Base-by-base conservation (phyloP, 1,140 invertebrate species). In the Drosophila albomicans region DNA sequence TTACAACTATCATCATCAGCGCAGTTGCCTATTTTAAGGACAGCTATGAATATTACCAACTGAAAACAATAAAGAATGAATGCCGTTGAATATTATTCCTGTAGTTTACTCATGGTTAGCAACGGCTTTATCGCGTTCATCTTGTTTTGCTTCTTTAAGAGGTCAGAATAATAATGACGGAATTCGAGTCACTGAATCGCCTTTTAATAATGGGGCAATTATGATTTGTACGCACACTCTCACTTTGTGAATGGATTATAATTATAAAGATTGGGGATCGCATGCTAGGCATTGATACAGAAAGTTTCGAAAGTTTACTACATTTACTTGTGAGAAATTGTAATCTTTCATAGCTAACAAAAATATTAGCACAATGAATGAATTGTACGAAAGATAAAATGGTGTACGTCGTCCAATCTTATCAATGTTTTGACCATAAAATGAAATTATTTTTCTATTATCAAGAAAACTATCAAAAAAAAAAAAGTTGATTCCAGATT, bases 261-360 rank as follows among this genome's bases (percentile, higher is more conserved):
- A 13, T 20, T 11, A 69, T 74, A 74, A 69, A 74, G 71, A 74
- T 74, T 41, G 35, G 8, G 35, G 8, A 63, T 52, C n/a, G 11
- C 5, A 32, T 25, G 75, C 66, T 75, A 46, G 76, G 35, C 81
- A 84, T 68, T 65, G 62, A 65, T 56, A 35, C 20, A 16, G 28
- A 76, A 64, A 64, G 20, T 30, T 25, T 35, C 45, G 45, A 3
- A 7, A 20, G 43, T 49, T 66, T 73, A 64, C 38, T 64, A 52
- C 52, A 46, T 35, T 43, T 72, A 72, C 51, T 10, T 57, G 32
- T 25, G 20, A 25, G 20, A 25, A 25, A 25, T 4, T 25, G 20
- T 25, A 25, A 20, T 2, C 16, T 16, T 16, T 16, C 20, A 25
- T 25, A 0, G 20, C 20, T 0, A 25, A 25, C n/a, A 20, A 20